phyloP scores from a whole-genome alignment of 2,113 vertebrate genomes.

The Procavia capensis region DNA sequence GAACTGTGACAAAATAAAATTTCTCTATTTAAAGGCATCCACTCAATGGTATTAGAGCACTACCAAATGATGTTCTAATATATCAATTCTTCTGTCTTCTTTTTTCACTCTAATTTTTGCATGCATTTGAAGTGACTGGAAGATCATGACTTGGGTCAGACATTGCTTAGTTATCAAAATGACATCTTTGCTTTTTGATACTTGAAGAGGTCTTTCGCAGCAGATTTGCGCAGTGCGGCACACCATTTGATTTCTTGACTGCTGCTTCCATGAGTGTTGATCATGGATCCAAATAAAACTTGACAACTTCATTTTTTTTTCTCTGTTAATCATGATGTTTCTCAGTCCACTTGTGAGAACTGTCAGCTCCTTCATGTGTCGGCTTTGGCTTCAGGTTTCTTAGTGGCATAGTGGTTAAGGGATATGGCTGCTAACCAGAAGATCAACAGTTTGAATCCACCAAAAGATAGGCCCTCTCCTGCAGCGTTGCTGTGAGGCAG shows the following conservation, averaged over 20 bases:
- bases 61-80: no score
- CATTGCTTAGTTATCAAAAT: background rate
- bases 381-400: no score
- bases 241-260: background rate
- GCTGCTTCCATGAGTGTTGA: background rate
- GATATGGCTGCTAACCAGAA: no score
- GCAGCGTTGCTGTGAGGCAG: no score
- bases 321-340: background rate
- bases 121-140: background rate
- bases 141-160: background rate
- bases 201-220: background rate
- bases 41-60: no score
- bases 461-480: no score
- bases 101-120: background rate
- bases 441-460: no score
- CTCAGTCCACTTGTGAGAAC: background rate
- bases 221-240: background rate
- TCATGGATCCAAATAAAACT: background rate
- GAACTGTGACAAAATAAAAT: no score
- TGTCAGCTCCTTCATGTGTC: no score
- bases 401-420: no score
- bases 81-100: background rate
- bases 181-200: background rate
- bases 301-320: no score
- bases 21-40: no score